phyloP scores from a whole-genome alignment of 2,888 invertebrate genomes.

The Parascotia fuliginaria region DNA sequence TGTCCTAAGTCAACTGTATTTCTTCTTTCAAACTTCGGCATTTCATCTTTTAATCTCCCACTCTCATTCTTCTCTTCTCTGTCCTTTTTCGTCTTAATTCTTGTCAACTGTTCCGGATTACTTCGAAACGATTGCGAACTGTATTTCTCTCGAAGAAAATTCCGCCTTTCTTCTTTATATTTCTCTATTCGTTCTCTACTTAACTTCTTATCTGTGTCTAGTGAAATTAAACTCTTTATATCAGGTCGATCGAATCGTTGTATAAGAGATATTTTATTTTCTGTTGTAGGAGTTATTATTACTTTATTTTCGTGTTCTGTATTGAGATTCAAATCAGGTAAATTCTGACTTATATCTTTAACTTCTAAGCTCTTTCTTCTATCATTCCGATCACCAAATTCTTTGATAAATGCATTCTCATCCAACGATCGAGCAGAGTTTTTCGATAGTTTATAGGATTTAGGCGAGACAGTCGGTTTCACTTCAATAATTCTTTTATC shows the following conservation, averaged over 20 bases:
- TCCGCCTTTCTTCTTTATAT: constrained; percentile 43
- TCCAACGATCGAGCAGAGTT: constrained; percentile 89
- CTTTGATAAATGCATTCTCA: constrained; percentile 90
- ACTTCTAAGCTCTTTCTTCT: constrained; percentile 88
- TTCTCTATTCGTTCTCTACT: constrained; percentile 93
- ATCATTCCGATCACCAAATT: constrained; percentile 83
- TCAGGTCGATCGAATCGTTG: constrained; percentile 77
- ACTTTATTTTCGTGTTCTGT: constrained; percentile 58
- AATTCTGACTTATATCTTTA: constrained; percentile 85
- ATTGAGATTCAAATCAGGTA: constrained; percentile 77
- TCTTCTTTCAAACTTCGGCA: constrained; percentile 75
- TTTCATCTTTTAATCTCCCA: constrained; percentile 57
- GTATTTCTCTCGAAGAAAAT: constrained; percentile 89
- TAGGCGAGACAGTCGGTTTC: constrained; percentile 72
- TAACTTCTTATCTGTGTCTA: constrained; percentile 85
- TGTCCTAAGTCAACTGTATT: constrained; percentile 81
- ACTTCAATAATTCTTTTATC: constrained; percentile 54
- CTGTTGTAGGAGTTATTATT: constrained; percentile 86
- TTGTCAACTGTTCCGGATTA: constrained; percentile 81
- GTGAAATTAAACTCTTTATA: constrained; percentile 65
- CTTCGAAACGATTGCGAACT: constrained; percentile 92
- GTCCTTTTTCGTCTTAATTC: constrained; percentile 74
- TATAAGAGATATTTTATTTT: constrained; percentile 87
- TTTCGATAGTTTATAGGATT: constrained; percentile 84
- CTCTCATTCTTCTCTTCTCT: constrained; percentile 54